Base-by-base conservation (phyloP, 2,797 vertebrate species). In the Aulostomus chinensis region DNA sequence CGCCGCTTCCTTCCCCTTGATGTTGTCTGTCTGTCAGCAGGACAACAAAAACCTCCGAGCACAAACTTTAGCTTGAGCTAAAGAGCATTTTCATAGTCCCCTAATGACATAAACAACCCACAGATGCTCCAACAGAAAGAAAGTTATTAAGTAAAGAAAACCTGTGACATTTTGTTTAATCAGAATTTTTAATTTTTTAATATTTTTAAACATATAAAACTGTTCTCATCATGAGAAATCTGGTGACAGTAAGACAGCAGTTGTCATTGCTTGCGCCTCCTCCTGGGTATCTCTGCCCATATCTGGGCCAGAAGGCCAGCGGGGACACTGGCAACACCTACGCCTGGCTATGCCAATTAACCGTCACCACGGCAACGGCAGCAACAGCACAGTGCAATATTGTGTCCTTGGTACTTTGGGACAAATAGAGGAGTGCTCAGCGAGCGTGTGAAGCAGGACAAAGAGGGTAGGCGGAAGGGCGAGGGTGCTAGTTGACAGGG, bases 231-330 rank as follows among this genome's bases (percentile, higher is more conserved):
- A 20, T 9, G 18, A 31, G 41, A 35, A 20, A 22, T 40, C 4
- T 12, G n/a, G 1, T 13, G 14, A 17, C 33, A 15, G 6, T 2
- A 2, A 9, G 34, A 41, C 15, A 5, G 16, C 7, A n/a, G 13
- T 26, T 26, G 12, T 38, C 14, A 12, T 9, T 26, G 30, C 33
- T 35, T 3, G 9, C 17, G 43, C 11, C 11, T 60, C 45, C 33
- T 26, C 42, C 32, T 28, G 31, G 36, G 57, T 31, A 32, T 40
- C 42, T 10, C 14, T 9, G 20, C 1, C 0, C 29, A 38, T 71
- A 85, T 78, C 58, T 83, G 72, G 83, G 80, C 54, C 81, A 86
- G 56, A 53, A 45, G 57, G 52, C 57, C 70, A 68, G 50, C 21
- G 18, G 70, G 66, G 80, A 76, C 40, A 2, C 28, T 75, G 65